Evolutionary conservation across 2,888 invertebrate genomes (phyloP).

Genomic region (Andrena flavipes): DNA sequence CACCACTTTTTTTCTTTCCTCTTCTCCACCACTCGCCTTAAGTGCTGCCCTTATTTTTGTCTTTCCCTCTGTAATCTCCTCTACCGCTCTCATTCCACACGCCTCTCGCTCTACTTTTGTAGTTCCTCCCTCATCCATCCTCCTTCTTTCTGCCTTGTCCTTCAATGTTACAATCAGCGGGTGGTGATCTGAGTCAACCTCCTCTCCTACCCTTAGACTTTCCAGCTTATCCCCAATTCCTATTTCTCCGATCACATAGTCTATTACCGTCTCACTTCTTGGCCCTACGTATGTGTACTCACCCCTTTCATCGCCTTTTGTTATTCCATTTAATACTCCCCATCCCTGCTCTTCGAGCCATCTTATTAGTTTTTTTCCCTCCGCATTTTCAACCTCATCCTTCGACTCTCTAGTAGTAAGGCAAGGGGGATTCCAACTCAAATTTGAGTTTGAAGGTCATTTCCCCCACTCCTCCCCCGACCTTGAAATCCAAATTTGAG

Average conservation of each 20-base stretch:
- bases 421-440: no score
- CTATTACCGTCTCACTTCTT: neutral
- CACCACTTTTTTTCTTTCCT: neutral
- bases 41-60: no score
- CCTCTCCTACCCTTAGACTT: neutral
- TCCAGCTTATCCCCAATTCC: neutral
- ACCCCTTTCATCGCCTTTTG: neutral
- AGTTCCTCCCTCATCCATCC: neutral
- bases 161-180: neutral
- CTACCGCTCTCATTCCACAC: neutral
- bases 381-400: neutral
- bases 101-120: neutral
- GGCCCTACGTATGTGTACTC: neutral
- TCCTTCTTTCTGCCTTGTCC: neutral
- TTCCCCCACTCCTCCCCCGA: no score
- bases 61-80: neutral
- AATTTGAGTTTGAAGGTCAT: no score
- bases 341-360: neutral
- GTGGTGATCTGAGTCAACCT: neutral
- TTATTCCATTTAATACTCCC: neutral
- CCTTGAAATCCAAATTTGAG: no score
- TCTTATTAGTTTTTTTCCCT: neutral
- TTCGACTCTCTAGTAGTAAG: neutral
- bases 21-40: neutral
- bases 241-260: neutral